phyloP scores from a whole-genome alignment of 2,113 vertebrate genomes.

The Piprites chloris region DNA sequence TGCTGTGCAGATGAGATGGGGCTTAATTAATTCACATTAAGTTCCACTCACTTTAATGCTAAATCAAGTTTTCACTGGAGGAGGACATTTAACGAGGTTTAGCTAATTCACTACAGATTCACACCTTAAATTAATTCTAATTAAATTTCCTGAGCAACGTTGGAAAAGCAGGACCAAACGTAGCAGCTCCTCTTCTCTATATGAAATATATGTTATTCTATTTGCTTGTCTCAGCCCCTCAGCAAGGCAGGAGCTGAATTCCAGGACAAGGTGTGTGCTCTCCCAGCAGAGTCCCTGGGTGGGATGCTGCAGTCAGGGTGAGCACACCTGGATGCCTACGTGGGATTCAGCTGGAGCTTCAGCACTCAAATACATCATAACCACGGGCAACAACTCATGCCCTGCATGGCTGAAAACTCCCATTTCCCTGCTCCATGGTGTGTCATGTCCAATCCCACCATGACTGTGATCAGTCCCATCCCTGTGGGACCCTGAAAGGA shows the following conservation, averaged over 20 bases:
- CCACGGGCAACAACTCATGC: fast-evolving
- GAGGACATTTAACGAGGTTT: background rate
- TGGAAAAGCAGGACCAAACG: background rate
- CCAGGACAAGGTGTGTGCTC: fast-evolving
- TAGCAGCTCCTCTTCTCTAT: fast-evolving
- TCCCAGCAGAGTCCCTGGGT: background rate
- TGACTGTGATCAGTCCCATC: fast-evolving
- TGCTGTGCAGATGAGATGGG: fast-evolving
- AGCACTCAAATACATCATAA: background rate
- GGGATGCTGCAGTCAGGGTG: background rate
- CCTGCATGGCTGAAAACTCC: fast-evolving
- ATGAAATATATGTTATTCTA: background rate
- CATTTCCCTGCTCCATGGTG: fast-evolving
- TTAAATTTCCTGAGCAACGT: background rate
- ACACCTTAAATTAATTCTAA: background rate
- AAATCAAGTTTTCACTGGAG: background rate
- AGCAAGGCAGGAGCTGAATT: background rate
- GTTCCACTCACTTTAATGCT: background rate
- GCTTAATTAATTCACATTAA: background rate
- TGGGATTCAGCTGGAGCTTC: background rate
- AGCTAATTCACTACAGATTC: background rate
- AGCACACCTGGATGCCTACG: fast-evolving
- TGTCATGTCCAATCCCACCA: fast-evolving
- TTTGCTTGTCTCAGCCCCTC: background rate
- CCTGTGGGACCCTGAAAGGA: fast-evolving